phyloP scores from a whole-genome alignment of 2,797 vertebrate genomes.

The Pseudochirops corinnae region DNA sequence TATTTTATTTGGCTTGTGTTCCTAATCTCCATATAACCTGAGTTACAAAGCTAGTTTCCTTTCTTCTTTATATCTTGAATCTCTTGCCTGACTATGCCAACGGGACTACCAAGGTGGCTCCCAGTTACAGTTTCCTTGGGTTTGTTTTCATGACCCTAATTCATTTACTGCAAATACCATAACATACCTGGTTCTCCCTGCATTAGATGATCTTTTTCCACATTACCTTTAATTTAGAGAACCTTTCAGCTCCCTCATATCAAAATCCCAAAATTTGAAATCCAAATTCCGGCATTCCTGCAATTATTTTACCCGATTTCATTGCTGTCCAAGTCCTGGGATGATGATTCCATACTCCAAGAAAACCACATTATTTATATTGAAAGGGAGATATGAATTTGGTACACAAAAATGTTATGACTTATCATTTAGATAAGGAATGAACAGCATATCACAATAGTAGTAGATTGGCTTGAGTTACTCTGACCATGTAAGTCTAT shows the following conservation, averaged over 20 bases:
- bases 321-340: slow-evolving; percentile 14
- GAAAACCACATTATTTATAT: neutral
- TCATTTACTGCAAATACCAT: neutral
- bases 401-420: neutral
- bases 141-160: neutral
- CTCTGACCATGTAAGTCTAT: slow-evolving; percentile 24
- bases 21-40: neutral
- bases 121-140: neutral
- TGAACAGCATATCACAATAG: neutral
- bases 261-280: neutral
- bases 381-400: neutral
- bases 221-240: neutral
- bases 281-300: neutral
- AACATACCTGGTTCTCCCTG: neutral
- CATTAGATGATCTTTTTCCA: neutral
- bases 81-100: neutral
- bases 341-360: slow-evolving; percentile 1
- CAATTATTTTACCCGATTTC: slow-evolving; percentile 2
- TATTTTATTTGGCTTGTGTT: neutral
- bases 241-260: neutral
- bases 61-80: neutral
- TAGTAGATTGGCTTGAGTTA: neutral
- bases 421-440: slow-evolving; percentile 36
- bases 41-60: neutral
- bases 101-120: neutral